Base-by-base conservation (phyloP, 1,140 invertebrate genomes). In the Atta texana region DNA sequence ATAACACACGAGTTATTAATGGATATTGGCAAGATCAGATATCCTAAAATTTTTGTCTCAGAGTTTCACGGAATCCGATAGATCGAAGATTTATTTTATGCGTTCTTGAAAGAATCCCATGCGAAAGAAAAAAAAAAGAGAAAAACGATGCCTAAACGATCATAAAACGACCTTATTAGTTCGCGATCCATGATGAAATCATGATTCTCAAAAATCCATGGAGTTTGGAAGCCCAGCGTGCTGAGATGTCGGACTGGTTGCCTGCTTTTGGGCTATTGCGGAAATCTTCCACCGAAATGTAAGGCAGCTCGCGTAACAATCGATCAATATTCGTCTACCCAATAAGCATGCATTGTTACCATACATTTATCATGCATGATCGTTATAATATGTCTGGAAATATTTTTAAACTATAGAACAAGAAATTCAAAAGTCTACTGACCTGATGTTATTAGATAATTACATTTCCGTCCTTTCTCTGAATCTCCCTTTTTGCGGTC, bases 171-270 rank as follows among this genome's bases (percentile, higher is more conserved):
- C 0, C 18, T 61, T 34, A n/a, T 81, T 53, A 18, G 44, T 24
- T 18, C 16, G n/a, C n/a, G 31, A 24, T 14, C 39, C 39, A 24
- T 18, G 34, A 82, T 21, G 63, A 16, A 80, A 80, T 44, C 39
- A 21, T 44, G 39, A 0, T 85, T 68, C 76, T 44, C n/a, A 85
- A 87, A 66, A 69, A 55, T 85, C 93, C 86, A 87, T 77, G 88
- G 86, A 85, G 86, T 66, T 66, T 64, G 87, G 91, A 77, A 87
- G 91, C 92, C 93, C 91, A 92, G 86, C 91, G 68, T 93, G 90
- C 89, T 39, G 86, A 49, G 51, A 64, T 86, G 94, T 94, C 86
- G 21, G 86, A 85, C 94, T 88, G 94, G 94, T 95, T 94, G 94
- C 94, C 93, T 94, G 88, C 74, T 72, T 87, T 87, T 74, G 90